Evolutionary conservation across 2,113 vertebrate species (phyloP).

Genomic region (Rissa tridactyla): DNA sequence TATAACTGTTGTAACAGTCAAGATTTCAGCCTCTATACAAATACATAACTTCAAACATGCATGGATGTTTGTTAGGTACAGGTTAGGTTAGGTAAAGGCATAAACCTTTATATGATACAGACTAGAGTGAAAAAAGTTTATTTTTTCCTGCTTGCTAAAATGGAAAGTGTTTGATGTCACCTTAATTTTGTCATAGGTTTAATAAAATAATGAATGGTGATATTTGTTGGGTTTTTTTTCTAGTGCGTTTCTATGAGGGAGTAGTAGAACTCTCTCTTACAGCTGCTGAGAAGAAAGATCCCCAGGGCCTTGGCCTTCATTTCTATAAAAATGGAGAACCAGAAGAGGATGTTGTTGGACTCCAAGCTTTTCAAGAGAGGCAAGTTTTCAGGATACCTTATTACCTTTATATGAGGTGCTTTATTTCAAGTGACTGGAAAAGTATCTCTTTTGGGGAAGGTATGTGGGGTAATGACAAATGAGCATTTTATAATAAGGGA

Average conservation of each 20-base stretch:
- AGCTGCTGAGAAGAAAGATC: constrained; percentile 93
- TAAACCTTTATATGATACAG: neutral
- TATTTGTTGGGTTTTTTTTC: neutral
- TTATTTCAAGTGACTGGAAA: neutral
- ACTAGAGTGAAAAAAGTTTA: neutral
- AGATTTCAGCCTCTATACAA: neutral
- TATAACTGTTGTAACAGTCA: neutral
- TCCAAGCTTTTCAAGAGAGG: constrained; percentile 95
- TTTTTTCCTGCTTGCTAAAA: neutral
- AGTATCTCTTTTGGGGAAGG: neutral
- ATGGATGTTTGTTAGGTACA: neutral
- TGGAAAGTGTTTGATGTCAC: neutral
- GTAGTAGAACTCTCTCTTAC: constrained; percentile 93
- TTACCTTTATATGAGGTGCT: neutral
- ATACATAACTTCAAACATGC: neutral
- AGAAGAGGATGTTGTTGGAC: constrained; percentile 89
- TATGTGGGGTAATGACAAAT: neutral
- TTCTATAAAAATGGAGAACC: constrained; percentile 98
- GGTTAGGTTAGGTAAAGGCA: neutral
- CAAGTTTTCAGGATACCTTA: neutral
- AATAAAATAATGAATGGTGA: neutral
- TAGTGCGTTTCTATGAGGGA: constrained; percentile 97
- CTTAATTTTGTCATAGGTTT: neutral
- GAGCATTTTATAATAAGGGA: neutral
- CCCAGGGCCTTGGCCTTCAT: constrained; percentile 93